These are phyloP conservation scores for Drosophila helvetica DNA, from an alignment of 2,888 invertebrate species.

Conservation along the genomic window DNA sequence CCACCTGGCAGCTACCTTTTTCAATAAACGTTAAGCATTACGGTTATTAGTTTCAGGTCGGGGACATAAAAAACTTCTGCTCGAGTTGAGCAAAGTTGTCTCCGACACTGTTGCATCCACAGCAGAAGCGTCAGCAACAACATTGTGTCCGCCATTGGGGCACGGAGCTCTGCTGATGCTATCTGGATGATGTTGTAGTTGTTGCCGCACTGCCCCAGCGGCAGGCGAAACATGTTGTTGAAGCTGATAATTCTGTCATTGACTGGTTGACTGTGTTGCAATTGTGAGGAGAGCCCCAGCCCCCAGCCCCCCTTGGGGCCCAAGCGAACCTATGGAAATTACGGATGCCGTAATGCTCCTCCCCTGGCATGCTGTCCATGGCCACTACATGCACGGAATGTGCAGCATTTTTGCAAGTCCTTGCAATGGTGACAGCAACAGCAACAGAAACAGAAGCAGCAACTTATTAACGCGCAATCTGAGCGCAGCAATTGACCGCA, in stretches of 20 bases:
- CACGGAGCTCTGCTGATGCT: conserved; percentile 63
- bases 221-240: conserved; percentile 68
- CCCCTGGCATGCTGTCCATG: conserved; percentile 13
- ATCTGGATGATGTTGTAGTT: conserved; percentile 60
- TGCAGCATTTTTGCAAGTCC: conserved; percentile 67
- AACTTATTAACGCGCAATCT: conserved; percentile 75
- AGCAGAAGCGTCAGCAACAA: conserved; percentile 14
- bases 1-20: conserved; percentile 38
- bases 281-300: not conserved
- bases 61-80: conserved; percentile 67
- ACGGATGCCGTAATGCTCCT: conserved; percentile 64
- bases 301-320: conserved; percentile 32
- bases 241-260: conserved; percentile 71
- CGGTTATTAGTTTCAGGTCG: conserved; percentile 75
- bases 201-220: conserved; percentile 43
- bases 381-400: conserved; percentile 68
- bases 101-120: conserved; percentile 61
- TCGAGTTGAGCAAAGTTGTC: conserved; percentile 28
- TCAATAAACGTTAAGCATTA: conserved; percentile 72
- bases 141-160: conserved; percentile 33
- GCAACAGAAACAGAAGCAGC: conserved; percentile 24
- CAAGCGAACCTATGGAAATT: conserved; percentile 74
- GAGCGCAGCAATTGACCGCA: conserved; percentile 68
- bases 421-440: conserved; percentile 37
- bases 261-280: conserved; percentile 39